Evolutionary conservation across 2,888 invertebrate species (phyloP).

Genomic region (Heliconius ismenius): DNA sequence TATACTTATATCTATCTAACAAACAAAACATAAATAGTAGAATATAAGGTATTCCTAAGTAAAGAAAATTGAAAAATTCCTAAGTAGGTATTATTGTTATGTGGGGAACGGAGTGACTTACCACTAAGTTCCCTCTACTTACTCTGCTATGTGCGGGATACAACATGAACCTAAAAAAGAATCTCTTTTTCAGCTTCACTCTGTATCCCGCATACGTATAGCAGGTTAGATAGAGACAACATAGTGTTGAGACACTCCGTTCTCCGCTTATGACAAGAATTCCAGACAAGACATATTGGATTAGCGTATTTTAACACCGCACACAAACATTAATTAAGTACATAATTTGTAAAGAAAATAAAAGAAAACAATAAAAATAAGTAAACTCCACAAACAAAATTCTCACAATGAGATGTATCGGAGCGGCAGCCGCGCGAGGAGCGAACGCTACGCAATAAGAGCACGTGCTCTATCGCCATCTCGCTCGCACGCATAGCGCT

Average conservation of each 20-base stretch:
- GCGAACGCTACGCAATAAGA: slow-evolving; percentile 60
- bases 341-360: background rate
- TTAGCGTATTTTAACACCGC: background rate
- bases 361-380: slow-evolving; percentile 44
- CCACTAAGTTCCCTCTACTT: too few relatives aligned
- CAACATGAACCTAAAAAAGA: too few relatives aligned
- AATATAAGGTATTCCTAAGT: too few relatives aligned
- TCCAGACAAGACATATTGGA: background rate
- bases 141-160: too few relatives aligned
- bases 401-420: slow-evolving; percentile 70
- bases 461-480: slow-evolving; percentile 71
- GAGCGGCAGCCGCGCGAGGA: slow-evolving; percentile 71
- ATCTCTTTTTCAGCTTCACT: too few relatives aligned
- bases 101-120: too few relatives aligned
- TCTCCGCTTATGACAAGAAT: background rate
- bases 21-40: too few relatives aligned
- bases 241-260: background rate
- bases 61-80: too few relatives aligned
- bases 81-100: too few relatives aligned
- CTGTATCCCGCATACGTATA: too few relatives aligned
- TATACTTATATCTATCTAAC: too few relatives aligned
- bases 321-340: background rate
- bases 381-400: slow-evolving; percentile 60
- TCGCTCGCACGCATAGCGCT: slow-evolving; percentile 53
- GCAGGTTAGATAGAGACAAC: background rate